Evolutionary conservation across 1,140 invertebrate genomes (phyloP).

Genomic region (Hydropsyche tenuis): DNA sequence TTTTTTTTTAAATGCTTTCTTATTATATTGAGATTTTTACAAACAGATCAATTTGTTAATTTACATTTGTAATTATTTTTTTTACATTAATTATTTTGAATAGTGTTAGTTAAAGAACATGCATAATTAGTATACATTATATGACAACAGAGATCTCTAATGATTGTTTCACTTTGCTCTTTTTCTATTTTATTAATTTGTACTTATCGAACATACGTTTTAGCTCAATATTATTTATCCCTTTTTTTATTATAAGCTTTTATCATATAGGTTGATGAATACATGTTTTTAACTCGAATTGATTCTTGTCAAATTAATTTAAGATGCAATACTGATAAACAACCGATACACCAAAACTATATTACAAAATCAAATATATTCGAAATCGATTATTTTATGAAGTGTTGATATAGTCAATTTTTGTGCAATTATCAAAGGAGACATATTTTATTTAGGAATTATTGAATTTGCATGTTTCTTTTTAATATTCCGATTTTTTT

Average conservation of each 20-base stretch:
- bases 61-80: too few relatives aligned
- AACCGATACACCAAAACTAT: too few relatives aligned
- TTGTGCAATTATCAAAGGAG: slow-evolving; percentile 9
- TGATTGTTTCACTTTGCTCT: slow-evolving; percentile 6
- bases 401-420: slow-evolving; percentile 19
- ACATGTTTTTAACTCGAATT: neutral
- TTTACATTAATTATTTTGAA: too few relatives aligned
- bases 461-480: slow-evolving; percentile 8
- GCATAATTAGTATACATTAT: too few relatives aligned
- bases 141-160: neutral
- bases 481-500: neutral
- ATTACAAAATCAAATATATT: too few relatives aligned
- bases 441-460: neutral
- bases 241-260: slow-evolving; percentile 20
- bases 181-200: neutral
- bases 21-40: too few relatives aligned
- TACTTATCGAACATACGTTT: slow-evolving; percentile 5
- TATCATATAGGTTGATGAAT: neutral
- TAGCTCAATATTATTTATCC: neutral
- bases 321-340: too few relatives aligned
- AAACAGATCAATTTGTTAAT: too few relatives aligned
- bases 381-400: neutral
- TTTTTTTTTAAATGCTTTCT: too few relatives aligned
- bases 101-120: too few relatives aligned
- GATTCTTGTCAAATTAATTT: neutral